Evolutionary conservation across 2,113 vertebrate genomes (phyloP), one percentile per base, ranked within the genome.

Genomic region (Dicaeum eximium): DNA sequence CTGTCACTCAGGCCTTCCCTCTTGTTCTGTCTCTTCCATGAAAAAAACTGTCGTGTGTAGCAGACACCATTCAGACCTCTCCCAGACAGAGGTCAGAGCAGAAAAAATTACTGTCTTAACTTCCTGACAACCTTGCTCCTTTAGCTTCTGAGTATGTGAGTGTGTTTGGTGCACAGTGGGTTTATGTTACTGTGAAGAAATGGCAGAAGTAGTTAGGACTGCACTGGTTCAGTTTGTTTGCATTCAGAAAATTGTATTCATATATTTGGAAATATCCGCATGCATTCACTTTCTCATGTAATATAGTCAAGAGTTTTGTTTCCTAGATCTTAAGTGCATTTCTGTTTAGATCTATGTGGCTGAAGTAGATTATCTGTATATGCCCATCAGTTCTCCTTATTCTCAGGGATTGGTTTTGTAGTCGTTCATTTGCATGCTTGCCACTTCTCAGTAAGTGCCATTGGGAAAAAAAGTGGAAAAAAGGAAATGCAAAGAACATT

Each of bases 371-470:
- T 22, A 21, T 51, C 21, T 72, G 10, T 60, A 17, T 65, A 14
- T 9, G 27, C 9, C 30, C 33, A 54, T 83, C 45, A 37, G 45
- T 62, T 73, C 45, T 88, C 13, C 13, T 42, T 58, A 13, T 25
- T n/a, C 18, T 56, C 51, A 58, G n/a, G 56, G 30, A 1, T 4
- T 70, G 51, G 33, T 45, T 77, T 66, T 58, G 31, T 58, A 67
- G 48, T 50, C 19, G 18, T 35, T 70, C 0, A 2, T 73, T 64
- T 72, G 67, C 44, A 20, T 0, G 0, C 35, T 60, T 79, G 33
- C n/a, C 9, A 7, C 44, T 78, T 57, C 30, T 33, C 13, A 48
- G 19, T 13, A 19, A 28, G 42, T 42, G 38, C 27, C 18, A 33
- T 74, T 82, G 38, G 45, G 86, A 53, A 56, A 53, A 87, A 48